These are phyloP conservation scores for Drosophila robusta DNA, from an alignment of 2,888 invertebrate genomes.

Conservation along the genomic window DNA sequence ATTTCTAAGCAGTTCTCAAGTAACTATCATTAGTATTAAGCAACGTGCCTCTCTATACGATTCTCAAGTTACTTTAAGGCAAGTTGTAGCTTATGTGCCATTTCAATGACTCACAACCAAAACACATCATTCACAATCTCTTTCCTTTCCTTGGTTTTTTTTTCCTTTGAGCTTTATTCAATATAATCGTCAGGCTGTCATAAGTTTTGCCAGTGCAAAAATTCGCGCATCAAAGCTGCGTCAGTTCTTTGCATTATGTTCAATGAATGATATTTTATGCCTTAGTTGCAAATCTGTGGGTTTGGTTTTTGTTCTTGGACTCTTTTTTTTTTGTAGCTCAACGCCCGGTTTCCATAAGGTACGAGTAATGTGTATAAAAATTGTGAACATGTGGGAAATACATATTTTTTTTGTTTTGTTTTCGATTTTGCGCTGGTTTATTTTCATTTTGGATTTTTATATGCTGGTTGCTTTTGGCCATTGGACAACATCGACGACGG, in stretches of 20 bases:
- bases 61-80: too few species aligned
- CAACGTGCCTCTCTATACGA: too few species aligned
- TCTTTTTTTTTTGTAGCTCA: slow-evolving; percentile 26
- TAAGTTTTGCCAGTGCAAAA: slow-evolving; percentile 51
- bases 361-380: slow-evolving; percentile 72
- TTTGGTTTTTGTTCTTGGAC: slow-evolving; percentile 30
- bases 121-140: background rate
- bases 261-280: slow-evolving; percentile 78
- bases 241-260: slow-evolving; percentile 62
- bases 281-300: slow-evolving; percentile 75
- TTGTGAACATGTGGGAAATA: slow-evolving; percentile 82
- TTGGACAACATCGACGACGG: slow-evolving; percentile 63
- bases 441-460: slow-evolving; percentile 59
- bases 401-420: slow-evolving; percentile 33
- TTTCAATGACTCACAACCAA: background rate
- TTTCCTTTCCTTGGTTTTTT: background rate
- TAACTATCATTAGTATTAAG: too few species aligned
- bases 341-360: slow-evolving; percentile 59
- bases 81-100: too few species aligned
- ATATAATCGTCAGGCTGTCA: slow-evolving; percentile 27
- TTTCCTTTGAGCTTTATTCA: background rate
- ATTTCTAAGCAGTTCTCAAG: too few species aligned
- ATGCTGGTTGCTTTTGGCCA: slow-evolving; percentile 66
- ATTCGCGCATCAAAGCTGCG: slow-evolving; percentile 54
- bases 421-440: slow-evolving; percentile 49